These are phyloP conservation scores for Neosilurus hyrtlii DNA, from an alignment of 2,797 vertebrate species.

Conservation along the genomic window DNA sequence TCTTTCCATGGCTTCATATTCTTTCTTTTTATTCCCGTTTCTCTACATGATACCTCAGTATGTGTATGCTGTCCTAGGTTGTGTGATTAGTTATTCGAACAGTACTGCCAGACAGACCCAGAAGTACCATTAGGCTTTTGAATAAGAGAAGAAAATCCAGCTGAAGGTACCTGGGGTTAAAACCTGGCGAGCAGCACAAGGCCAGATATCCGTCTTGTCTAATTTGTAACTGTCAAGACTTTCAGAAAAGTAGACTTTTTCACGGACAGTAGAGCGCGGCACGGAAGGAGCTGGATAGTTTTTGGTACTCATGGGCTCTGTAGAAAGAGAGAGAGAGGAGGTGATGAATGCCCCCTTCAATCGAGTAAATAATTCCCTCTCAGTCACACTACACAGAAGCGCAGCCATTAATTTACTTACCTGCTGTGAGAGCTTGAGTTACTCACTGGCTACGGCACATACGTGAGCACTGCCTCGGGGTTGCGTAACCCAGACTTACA, in stretches of 20 bases:
- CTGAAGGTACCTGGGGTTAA: neutral
- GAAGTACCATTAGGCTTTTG: neutral
- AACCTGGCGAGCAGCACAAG: neutral
- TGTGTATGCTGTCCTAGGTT: neutral
- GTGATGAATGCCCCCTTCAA: conserved; percentile 11
- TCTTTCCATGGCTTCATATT: neutral
- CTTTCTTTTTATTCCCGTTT: neutral
- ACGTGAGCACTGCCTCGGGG: neutral
- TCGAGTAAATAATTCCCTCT: conserved; percentile 3
- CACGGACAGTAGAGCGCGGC: neutral
- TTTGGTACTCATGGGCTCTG: conserved; percentile 1
- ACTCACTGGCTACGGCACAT: neutral
- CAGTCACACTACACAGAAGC: neutral
- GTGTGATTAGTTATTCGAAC: neutral
- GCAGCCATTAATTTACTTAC: neutral
- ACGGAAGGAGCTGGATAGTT: neutral
- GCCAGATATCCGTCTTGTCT: neutral
- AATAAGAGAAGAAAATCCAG: neutral
- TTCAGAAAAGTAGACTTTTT: neutral
- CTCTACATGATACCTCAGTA: neutral
- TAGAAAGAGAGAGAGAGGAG: neutral
- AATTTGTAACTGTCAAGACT: neutral
- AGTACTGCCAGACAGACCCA: neutral
- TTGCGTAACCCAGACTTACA: neutral
- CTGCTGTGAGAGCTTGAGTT: neutral